Conservation (phyloP, 2,113 vertebrate genomes). For the Paraplagusia blochii region DNA sequence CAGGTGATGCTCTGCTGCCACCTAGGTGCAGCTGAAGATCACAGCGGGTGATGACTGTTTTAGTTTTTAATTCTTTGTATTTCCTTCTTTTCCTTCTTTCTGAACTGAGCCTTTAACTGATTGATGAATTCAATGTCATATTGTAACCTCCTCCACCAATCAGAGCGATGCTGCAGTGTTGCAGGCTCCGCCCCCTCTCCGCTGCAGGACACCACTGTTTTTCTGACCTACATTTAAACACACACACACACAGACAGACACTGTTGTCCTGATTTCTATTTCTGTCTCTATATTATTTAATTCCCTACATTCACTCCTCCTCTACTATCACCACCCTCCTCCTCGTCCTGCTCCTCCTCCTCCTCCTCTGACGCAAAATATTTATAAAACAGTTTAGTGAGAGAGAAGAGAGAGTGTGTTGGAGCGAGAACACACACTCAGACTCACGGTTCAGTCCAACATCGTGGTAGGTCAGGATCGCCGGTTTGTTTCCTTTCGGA, state of each 20-base stretch:
- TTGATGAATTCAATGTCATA: too few species aligned
- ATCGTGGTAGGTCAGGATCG: slow-evolving; percentile 95
- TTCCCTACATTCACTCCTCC: neutral
- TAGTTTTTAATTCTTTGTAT: too few species aligned
- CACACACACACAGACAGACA: neutral
- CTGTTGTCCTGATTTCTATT: slow-evolving; percentile 14
- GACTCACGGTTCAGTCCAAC: slow-evolving; percentile 97
- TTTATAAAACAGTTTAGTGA: too few species aligned
- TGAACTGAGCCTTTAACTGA: too few species aligned
- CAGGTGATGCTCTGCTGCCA: too few species aligned
- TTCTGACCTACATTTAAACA: slow-evolving; percentile 70
- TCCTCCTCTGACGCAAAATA: too few species aligned
- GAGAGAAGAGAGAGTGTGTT: too few species aligned
- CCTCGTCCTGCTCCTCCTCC: too few species aligned
- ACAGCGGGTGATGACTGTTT: too few species aligned
- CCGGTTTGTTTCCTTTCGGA: slow-evolving; percentile 91
- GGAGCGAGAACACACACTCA: slow-evolving; percentile 5
- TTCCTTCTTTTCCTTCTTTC: too few species aligned
- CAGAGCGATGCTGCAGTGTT: slow-evolving; percentile 31
- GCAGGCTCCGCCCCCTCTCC: slow-evolving; percentile 25
- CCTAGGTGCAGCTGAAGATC: too few species aligned
- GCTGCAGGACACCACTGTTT: slow-evolving; percentile 61
- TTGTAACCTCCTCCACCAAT: slow-evolving; percentile 16
- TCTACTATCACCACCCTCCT: neutral
- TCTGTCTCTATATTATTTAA: neutral